These are phyloP conservation scores for Myathropa florea DNA, from an alignment of 2,888 invertebrate genomes.

Conservation along the genomic window DNA sequence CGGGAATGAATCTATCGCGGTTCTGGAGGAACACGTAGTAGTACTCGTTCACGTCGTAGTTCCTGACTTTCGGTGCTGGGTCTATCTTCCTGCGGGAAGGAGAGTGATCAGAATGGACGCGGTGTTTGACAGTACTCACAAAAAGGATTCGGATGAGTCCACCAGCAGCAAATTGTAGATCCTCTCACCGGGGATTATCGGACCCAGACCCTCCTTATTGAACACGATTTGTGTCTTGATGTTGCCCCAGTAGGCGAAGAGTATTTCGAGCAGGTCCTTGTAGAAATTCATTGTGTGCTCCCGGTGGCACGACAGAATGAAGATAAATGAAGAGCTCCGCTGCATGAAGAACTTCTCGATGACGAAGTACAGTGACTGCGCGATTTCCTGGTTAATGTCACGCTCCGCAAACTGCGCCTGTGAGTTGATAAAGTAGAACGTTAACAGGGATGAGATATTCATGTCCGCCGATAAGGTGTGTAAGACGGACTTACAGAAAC, in stretches of 20 bases:
- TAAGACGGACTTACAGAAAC: not conserved
- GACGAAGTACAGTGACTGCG: constrained; percentile 72
- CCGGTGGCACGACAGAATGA: constrained; percentile 74
- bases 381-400: constrained; percentile 72
- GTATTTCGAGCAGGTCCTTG: constrained; percentile 71
- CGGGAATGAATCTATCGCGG: constrained; percentile 64
- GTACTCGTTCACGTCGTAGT: constrained; percentile 74
- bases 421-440: constrained; percentile 14
- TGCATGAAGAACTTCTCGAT: constrained; percentile 73
- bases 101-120: not conserved
- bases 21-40: constrained; percentile 75
- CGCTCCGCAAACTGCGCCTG: constrained; percentile 7
- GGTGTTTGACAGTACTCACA: constrained; percentile 68
- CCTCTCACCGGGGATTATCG: constrained; percentile 1
- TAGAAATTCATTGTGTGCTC: constrained; percentile 71
- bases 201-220: constrained; percentile 36
- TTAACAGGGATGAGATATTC: constrained; percentile 27
- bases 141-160: constrained; percentile 75
- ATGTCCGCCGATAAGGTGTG: not conserved
- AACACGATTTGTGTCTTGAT: constrained; percentile 73
- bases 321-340: constrained; percentile 72
- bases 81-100: not conserved
- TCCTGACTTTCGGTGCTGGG: constrained; percentile 64
- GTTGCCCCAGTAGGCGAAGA: constrained; percentile 72
- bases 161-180: constrained; percentile 73